These are phyloP conservation scores for Scaptomyza hsui DNA, from an alignment of 1,140 invertebrate species.

Conservation along the genomic window DNA sequence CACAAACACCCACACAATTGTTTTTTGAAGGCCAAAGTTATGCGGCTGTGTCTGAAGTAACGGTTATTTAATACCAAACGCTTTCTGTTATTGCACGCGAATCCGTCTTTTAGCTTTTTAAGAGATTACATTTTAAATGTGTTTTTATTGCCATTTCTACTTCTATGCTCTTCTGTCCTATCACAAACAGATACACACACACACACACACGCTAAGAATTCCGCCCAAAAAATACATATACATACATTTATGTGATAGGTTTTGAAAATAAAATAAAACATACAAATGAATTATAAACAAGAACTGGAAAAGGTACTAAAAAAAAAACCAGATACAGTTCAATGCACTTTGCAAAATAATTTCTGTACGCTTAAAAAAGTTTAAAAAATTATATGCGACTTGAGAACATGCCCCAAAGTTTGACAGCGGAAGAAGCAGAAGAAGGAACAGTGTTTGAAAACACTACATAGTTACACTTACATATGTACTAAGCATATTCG, in stretches of 20 bases:
- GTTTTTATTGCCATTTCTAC: conserved; percentile 21
- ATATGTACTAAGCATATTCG: conserved; percentile 34
- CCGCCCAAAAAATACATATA: conserved; percentile 74
- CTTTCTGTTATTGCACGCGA: conserved; percentile 47
- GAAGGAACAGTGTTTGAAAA: conserved; percentile 13
- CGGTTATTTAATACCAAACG: conserved; percentile 31
- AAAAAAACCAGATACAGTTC: not conserved
- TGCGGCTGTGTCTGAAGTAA: conserved; percentile 33
- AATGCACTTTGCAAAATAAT: conserved; percentile 1
- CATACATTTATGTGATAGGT: conserved; percentile 83
- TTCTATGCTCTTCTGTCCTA: conserved; percentile 26
- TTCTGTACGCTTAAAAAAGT: conserved; percentile 20
- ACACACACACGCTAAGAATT: conserved; percentile 77
- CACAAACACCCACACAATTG: conserved; percentile 4
- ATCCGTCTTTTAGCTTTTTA: conserved; percentile 54
- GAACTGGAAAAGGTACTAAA: conserved; percentile 13
- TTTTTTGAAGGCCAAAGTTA: conserved; percentile 19
- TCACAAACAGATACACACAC: conserved; percentile 34
- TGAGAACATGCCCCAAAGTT: conserved; percentile 9
- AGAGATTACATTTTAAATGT: conserved; percentile 49
- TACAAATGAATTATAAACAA: conserved; percentile 27
- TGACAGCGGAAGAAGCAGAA: not conserved
- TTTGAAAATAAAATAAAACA: conserved; percentile 54
- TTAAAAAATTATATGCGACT: conserved; percentile 9
- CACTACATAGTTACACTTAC: conserved; percentile 24